phyloP scores from a whole-genome alignment of 2,888 invertebrate genomes.

The Salticus scenicus region DNA sequence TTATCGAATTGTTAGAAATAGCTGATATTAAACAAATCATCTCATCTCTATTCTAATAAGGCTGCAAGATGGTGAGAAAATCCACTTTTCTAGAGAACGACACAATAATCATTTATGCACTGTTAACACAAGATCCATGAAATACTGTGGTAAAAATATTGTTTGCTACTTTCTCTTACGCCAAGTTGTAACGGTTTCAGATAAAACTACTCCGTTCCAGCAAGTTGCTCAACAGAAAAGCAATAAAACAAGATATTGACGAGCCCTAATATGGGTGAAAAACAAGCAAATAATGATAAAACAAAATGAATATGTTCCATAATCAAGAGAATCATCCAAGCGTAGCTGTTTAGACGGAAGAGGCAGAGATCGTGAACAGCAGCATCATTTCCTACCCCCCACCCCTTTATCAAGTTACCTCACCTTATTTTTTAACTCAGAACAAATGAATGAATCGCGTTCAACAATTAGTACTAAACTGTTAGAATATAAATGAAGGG shows the following conservation, averaged over 20 bases:
- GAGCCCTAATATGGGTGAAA: not conserved
- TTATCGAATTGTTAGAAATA: too few relatives aligned
- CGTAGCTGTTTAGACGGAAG: not conserved
- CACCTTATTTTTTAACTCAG: not conserved
- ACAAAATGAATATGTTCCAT: not conserved
- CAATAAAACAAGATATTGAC: not conserved
- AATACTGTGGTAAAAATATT: too few relatives aligned
- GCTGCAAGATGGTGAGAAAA: too few relatives aligned
- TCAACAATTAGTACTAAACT: slow-evolving; percentile 8
- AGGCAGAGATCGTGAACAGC: not conserved
- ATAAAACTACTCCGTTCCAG: too few relatives aligned
- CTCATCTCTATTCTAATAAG: too few relatives aligned
- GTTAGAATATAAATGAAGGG: not conserved
- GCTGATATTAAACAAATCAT: too few relatives aligned
- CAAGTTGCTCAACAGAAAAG: not conserved
- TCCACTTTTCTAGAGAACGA: too few relatives aligned
- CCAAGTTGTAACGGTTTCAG: not conserved
- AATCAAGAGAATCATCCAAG: not conserved
- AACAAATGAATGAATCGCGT: slow-evolving; percentile 17
- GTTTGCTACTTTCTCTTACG: not conserved
- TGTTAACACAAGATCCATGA: too few relatives aligned
- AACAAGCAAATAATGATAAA: not conserved
- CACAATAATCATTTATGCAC: too few relatives aligned
- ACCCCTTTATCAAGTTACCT: not conserved
- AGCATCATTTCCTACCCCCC: not conserved